phyloP scores from a whole-genome alignment of 1,140 invertebrate genomes.

The Drosophila rhopaloa region DNA sequence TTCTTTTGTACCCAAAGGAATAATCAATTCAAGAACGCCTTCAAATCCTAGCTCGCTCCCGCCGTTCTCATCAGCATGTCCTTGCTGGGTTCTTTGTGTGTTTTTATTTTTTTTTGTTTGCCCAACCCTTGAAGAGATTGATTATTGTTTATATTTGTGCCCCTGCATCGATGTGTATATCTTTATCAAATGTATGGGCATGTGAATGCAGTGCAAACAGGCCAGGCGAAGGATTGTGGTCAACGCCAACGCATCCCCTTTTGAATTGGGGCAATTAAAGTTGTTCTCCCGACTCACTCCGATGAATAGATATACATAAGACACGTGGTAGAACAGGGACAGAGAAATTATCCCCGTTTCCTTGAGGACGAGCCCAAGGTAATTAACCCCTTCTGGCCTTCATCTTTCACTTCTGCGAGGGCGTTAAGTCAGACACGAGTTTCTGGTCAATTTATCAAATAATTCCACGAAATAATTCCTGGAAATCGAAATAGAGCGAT shows the following conservation, averaged over 20 bases:
- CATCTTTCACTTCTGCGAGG: slow-evolving; percentile 40
- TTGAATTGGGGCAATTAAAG: slow-evolving; percentile 82
- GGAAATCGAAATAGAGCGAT: slow-evolving; percentile 73
- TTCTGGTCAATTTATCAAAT: slow-evolving; percentile 80
- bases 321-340: slow-evolving; percentile 62
- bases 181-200: slow-evolving; percentile 33
- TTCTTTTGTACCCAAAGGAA: slow-evolving; percentile 48
- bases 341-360: slow-evolving; percentile 25
- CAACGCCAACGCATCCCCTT: slow-evolving; percentile 49
- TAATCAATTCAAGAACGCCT: slow-evolving; percentile 81
- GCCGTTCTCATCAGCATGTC: slow-evolving; percentile 65
- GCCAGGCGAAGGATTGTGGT: slow-evolving; percentile 68
- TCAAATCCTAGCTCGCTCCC: slow-evolving; percentile 38
- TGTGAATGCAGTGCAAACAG: slow-evolving; percentile 78
- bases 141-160: slow-evolving; percentile 82
- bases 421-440: slow-evolving; percentile 79
- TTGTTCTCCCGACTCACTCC: slow-evolving; percentile 57
- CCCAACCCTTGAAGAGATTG: slow-evolving; percentile 79
- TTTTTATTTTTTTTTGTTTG: slow-evolving; percentile 67
- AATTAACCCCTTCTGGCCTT: slow-evolving; percentile 71
- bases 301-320: slow-evolving; percentile 58
- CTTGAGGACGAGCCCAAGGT: slow-evolving; percentile 23
- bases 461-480: slow-evolving; percentile 51
- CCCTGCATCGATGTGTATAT: slow-evolving; percentile 36
- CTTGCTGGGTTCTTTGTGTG: slow-evolving; percentile 63